These are phyloP conservation scores for Acropora tenuis DNA, from an alignment of 64 coral and sea anemone genomes.

Conservation along the genomic window DNA sequence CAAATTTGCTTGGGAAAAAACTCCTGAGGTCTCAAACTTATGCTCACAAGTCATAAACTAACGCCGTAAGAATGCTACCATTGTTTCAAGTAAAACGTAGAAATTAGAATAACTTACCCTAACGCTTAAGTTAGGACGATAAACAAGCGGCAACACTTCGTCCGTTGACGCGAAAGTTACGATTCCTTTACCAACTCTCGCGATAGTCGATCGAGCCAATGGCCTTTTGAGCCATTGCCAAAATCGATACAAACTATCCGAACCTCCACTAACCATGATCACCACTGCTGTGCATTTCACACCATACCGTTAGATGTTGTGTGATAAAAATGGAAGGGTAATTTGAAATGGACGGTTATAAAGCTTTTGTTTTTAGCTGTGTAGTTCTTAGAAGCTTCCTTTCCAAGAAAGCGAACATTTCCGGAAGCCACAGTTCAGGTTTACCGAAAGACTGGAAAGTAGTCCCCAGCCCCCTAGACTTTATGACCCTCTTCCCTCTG, in stretches of 20 bases:
- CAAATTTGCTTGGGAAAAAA: not conserved
- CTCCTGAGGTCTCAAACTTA: too few species aligned
- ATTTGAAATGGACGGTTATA: not conserved
- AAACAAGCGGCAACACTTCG: conserved; percentile 42
- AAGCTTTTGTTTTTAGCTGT: not conserved
- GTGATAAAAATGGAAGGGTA: not conserved
- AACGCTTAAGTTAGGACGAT: conserved; percentile 53
- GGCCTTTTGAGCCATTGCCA: not conserved
- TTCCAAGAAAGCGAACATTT: not conserved
- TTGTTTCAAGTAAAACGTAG: not conserved
- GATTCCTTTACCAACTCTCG: not conserved
- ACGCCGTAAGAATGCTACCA: not conserved
- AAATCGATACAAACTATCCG: conserved; percentile 9
- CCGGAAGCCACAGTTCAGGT: not conserved
- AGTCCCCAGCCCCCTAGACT: not conserved
- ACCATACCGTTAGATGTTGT: not conserved
- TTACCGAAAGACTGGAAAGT: not conserved
- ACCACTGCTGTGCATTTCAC: conserved; percentile 31
- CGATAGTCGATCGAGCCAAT: conserved; percentile 30
- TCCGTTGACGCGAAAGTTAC: not conserved
- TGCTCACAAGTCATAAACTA: too few species aligned
- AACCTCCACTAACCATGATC: conserved; percentile 15
- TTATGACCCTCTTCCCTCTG: too few species aligned
- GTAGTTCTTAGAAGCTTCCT: not conserved
- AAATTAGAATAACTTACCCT: conserved; percentile 20